Conservation (phyloP, 2,113 vertebrate genomes). For the Ictidomys tridecemlineatus region DNA sequence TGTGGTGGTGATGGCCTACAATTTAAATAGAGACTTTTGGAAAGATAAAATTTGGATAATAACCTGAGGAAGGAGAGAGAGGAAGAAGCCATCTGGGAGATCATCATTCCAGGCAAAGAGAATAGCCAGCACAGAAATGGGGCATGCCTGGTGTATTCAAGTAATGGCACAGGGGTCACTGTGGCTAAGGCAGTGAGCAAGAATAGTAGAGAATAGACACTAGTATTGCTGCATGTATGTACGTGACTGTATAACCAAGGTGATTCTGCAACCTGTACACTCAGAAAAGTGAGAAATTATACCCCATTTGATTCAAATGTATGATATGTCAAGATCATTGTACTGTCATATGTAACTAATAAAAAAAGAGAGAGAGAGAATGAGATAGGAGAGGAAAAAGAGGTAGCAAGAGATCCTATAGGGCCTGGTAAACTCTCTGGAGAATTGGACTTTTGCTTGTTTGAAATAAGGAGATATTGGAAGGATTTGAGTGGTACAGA, state of each 20-base stretch:
- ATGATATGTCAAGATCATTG: no score
- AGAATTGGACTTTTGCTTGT: constrained; percentile 19
- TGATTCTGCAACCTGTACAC: no score
- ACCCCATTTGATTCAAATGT: no score
- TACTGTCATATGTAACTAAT: no score
- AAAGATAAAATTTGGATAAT: not conserved
- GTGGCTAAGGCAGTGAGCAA: not conserved
- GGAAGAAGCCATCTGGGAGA: not conserved
- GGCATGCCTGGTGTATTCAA: not conserved
- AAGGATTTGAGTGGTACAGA: not conserved
- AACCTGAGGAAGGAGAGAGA: not conserved
- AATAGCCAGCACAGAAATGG: not conserved
- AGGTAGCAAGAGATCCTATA: not conserved
- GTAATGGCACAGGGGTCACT: not conserved
- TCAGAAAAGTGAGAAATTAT: no score
- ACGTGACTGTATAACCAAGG: no score
- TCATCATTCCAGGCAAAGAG: not conserved
- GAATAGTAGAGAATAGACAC: not conserved
- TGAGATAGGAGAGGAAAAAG: not conserved
- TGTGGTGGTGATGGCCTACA: not conserved
- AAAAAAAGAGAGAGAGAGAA: no score
- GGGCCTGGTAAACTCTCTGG: not conserved
- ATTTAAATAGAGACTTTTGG: not conserved
- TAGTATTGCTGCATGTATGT: no score
- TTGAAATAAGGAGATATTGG: not conserved